Evolutionary conservation across 92 coral and sea anemone genomes (phyloP), one percentile per base, ranked within the genome.

Genomic region (Palythoa caribaeorum): DNA sequence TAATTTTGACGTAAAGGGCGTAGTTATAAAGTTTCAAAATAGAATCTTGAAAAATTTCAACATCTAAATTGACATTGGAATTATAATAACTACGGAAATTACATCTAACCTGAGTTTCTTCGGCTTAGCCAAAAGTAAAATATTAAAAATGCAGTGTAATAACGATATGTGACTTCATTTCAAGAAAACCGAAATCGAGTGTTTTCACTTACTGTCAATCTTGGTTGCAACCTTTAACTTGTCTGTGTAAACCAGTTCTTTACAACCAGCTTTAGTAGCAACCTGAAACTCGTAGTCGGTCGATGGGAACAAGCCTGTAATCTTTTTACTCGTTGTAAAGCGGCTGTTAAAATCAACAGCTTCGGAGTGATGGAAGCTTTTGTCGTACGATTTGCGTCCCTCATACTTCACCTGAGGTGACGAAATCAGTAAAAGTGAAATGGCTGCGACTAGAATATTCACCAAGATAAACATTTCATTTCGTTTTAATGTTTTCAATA

Each of bases 211-310:
- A 76, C 80, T 52, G 40, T 52, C 80, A 76, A 76, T 76, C 36
- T 19, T n/a, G 6, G 80, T 76, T 76, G 63, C 10, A 20, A 28
- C 40, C 21, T 21, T 10, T 12, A 76, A 10, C 63, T 20, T 13
- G 15, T 51, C 65, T 14, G 80, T 17, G 19, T 9, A 76, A 52
- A 20, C 20, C 63, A 76, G 17, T 52, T 20, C 65, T 19, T 38
- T 76, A 51, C 80, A 76, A 0, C 79, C 79, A 48, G 79, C 79
- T 17, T 76, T 21, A n/a, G 79, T 76, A 9, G 79, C 79, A 76
- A 51, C 80, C 47, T 28, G 16, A 21, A 76, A 20, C n/a, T 76
- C 80, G n/a, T 76, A 76, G 38, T 51, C 80, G 51, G 80, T 76
- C 44, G 80, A 63, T 10, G 80, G 80, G 13, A 51, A 20, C 8